Percentiles rank a stretch among this genome's conserved stretches.
Conservation (phyloP, 2,797 vertebrate genomes). For the Vespertilio murinus region DNA sequence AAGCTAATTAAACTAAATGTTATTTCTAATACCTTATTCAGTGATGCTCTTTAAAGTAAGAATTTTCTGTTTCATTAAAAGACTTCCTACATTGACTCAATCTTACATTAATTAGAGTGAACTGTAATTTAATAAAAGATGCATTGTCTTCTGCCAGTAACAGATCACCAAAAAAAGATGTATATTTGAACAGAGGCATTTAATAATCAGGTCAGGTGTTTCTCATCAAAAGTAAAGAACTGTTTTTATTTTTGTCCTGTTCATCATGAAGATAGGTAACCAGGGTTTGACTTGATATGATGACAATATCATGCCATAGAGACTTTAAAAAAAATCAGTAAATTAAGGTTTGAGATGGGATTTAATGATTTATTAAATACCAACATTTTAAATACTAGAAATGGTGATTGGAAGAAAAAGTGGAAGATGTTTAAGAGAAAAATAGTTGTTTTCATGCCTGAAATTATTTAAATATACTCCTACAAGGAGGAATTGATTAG, state of each 20-base stretch:
- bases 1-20: neutral
- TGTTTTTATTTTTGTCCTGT: neutral
- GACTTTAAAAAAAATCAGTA: neutral
- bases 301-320: neutral
- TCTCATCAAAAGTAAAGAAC: neutral
- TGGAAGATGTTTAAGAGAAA: constrained; percentile 12
- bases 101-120: constrained; percentile 62
- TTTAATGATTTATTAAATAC: constrained; percentile 40
- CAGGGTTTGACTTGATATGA: neutral
- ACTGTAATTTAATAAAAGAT: constrained; percentile 26
- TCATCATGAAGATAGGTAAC: neutral
- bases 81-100: constrained; percentile 15
- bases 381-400: constrained; percentile 44
- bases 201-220: neutral
- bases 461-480: constrained; percentile 30
- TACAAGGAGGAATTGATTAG: neutral
- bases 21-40: constrained; percentile 53
- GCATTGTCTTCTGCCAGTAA: constrained; percentile 19
- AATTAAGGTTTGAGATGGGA: neutral
- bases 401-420: constrained; percentile 25
- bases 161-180: constrained; percentile 39
- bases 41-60: constrained; percentile 9
- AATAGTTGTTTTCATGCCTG: neutral
- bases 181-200: constrained; percentile 55
- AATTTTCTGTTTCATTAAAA: constrained; percentile 52